A percentile compares a stretch with the other conserved stretches of the same genome.
These are phyloP conservation scores for Chrysocyon brachyurus DNA, from an alignment of 2,797 vertebrate species.

Conservation along the genomic window DNA sequence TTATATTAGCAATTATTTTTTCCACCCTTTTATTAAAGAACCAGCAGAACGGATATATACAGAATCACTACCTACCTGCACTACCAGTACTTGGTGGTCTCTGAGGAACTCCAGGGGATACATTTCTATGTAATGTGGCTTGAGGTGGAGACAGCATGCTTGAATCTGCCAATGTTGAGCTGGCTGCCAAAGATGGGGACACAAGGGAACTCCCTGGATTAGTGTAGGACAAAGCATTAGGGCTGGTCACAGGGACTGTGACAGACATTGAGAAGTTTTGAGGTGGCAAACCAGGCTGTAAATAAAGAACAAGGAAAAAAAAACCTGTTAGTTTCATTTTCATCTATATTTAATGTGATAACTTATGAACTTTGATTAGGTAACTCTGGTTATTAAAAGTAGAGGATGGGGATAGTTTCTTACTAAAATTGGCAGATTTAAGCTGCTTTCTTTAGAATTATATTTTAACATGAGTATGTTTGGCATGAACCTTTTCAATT, in stretches of 20 bases:
- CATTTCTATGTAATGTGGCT: slow-evolving; percentile 95
- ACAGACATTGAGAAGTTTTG: slow-evolving; percentile 99
- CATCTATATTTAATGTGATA: background rate
- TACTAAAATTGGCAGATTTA: slow-evolving; percentile 5
- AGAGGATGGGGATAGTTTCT: slow-evolving; percentile 50
- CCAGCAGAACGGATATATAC: background rate
- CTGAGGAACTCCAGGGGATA: slow-evolving; percentile 94
- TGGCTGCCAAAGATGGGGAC: slow-evolving; percentile 94
- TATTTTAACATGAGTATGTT: slow-evolving; percentile 41
- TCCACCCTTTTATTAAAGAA: background rate
- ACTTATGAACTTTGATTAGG: slow-evolving; percentile 41
- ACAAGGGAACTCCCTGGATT: slow-evolving; percentile 95
- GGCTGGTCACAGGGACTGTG: slow-evolving; percentile 98
- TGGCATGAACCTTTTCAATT: slow-evolving; percentile 29
- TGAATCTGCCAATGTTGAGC: slow-evolving; percentile 94
- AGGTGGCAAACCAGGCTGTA: slow-evolving; percentile 95
- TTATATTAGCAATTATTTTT: background rate
- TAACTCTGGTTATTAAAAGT: slow-evolving; percentile 49
- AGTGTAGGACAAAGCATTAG: slow-evolving; percentile 95
- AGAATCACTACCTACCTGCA: slow-evolving; percentile 89
- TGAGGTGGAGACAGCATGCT: slow-evolving; percentile 97
- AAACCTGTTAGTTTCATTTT: background rate
- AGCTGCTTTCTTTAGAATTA: slow-evolving; percentile 56
- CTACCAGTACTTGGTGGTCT: slow-evolving; percentile 96
- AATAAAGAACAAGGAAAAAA: slow-evolving; percentile 61